Conservation (phyloP, 2,888 invertebrate genomes). For the Nipponacmea schrenckii region DNA sequence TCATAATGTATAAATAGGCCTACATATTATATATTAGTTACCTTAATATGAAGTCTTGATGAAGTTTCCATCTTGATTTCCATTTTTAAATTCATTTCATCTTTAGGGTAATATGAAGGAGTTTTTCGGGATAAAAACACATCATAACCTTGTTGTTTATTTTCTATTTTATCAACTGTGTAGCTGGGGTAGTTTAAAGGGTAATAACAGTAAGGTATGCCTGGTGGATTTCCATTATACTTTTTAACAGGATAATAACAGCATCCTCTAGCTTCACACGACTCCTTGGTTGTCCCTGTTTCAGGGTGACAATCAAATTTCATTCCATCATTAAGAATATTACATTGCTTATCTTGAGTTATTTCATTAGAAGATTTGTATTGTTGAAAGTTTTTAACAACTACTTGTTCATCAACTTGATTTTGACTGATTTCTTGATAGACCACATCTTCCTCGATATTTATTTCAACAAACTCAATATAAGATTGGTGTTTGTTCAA, state of each 20-base stretch:
- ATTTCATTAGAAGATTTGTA: not conserved
- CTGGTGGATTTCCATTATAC: constrained; percentile 24
- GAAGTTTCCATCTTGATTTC: constrained; percentile 45
- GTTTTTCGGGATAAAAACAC: constrained; percentile 31
- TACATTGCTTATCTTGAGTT: constrained; percentile 20
- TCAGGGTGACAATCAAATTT: constrained; percentile 54
- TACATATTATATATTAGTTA: constrained; percentile 12
- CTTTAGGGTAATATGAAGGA: constrained; percentile 39
- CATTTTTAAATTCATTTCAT: constrained; percentile 36
- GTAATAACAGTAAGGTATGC: constrained; percentile 47
- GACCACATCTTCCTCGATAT: not conserved
- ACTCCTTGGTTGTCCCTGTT: constrained; percentile 20
- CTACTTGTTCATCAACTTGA: not conserved
- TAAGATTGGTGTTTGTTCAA: not conserved
- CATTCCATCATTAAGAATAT: constrained; percentile 26
- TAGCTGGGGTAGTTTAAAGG: constrained; percentile 43
- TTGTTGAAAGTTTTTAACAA: not conserved
- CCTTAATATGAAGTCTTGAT: constrained; percentile 46
- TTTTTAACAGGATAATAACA: constrained; percentile 31
- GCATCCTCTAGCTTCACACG: constrained; percentile 43
- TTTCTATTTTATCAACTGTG: constrained; percentile 20
- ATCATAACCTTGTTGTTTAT: constrained; percentile 32
- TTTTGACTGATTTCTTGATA: not conserved
- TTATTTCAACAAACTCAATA: not conserved
- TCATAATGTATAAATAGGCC: too few relatives aligned